Percentiles rank a stretch among this genome's conserved stretches.
phyloP scores from a whole-genome alignment of 2,113 vertebrate genomes.

The Columba livia region DNA sequence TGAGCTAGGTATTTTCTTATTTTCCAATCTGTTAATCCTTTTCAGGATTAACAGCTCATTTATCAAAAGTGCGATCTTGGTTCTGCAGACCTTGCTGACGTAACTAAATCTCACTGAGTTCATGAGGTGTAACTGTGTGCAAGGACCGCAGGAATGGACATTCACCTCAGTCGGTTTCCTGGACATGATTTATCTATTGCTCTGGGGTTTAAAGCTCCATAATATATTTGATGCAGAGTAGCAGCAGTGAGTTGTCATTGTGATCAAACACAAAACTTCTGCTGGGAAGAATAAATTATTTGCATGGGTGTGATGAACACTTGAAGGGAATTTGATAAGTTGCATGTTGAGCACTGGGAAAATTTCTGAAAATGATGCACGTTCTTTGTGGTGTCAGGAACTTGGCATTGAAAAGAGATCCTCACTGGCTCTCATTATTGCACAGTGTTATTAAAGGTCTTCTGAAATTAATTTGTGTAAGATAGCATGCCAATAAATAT shows the following conservation, averaged over 20 bases:
- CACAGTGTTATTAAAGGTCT: not conserved
- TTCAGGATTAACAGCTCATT: not conserved
- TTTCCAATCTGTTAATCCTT: not conserved
- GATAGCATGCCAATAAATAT: not conserved
- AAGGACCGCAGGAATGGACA: not conserved
- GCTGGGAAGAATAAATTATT: conserved; percentile 57
- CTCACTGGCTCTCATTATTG: not conserved
- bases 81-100: not conserved
- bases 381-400: not conserved
- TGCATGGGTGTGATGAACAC: conserved; percentile 20
- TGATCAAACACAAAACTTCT: conserved; percentile 55
- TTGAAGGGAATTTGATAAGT: conserved; percentile 55
- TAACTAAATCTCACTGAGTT: not conserved
- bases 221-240: not conserved
- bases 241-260: conserved; percentile 46
- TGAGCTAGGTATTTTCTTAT: conserved; percentile 18
- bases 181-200: not conserved
- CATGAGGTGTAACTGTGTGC: not conserved
- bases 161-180: not conserved
- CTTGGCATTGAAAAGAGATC: not conserved
- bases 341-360: conserved; percentile 13
- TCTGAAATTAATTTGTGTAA: not conserved
- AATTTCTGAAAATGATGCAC: not conserved
- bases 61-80: not conserved
- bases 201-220: not conserved